Base-by-base conservation (phyloP, 2,888 invertebrate genomes). In the Platypus cylindrus region DNA sequence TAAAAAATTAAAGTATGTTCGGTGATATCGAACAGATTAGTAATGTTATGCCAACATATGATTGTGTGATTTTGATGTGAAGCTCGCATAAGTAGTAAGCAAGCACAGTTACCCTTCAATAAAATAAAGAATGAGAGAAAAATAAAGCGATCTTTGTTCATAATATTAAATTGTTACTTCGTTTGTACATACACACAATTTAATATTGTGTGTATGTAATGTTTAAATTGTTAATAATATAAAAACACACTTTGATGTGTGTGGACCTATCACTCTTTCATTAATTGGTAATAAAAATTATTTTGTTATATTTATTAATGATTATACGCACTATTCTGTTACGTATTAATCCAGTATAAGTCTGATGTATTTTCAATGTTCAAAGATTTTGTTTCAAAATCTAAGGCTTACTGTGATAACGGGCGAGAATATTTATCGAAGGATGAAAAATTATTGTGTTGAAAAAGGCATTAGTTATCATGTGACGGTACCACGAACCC, bases 401-500 rank as follows among this genome's bases (percentile, higher is more conserved):
- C 20, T 32, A 32, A 36, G 24, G 22, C 25, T 4, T 34, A n/a
- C n/a, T n/a, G n/a, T n/a, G n/a, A n/a, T n/a, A n/a, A n/a, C n/a
- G n/a, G n/a, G n/a, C n/a, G n/a, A n/a, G n/a, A n/a, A n/a, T n/a
- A n/a, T n/a, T n/a, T n/a, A n/a, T n/a, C n/a, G n/a, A n/a, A n/a
- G n/a, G n/a, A 50, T 55, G 45, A 51, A 49, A 40, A 43, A 41
- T 4, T 53, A 31, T 45, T 56, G 50, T 47, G 42, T 47, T 29
- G 26, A 50, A 41, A 55, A 48, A 44, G 51, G 52, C 9, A 51
- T 55, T 20, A 48, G 34, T 16, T 54, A 50, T 46, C 51, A 58
- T 49, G 50, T 55, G 28, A 59, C 59, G 34, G 53, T 60, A 36
- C 55, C 58, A 34, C 43, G 33, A 13, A 38, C 41, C 7, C 38